phyloP scores from a whole-genome alignment of 1,140 invertebrate genomes.

The Drosophila eugracilis region DNA sequence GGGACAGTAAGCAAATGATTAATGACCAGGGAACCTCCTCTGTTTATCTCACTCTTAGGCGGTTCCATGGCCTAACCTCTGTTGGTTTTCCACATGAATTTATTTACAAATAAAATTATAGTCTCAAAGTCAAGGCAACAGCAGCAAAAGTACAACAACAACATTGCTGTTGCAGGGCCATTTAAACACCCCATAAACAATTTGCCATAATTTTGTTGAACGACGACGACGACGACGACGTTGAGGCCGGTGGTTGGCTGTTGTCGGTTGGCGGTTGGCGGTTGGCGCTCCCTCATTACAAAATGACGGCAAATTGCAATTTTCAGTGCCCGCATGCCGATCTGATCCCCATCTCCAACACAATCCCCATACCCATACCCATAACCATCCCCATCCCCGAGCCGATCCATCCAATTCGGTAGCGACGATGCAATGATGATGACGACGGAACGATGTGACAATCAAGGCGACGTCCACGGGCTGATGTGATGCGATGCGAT shows the following conservation, averaged over 20 bases:
- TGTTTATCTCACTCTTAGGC: slow-evolving; percentile 44
- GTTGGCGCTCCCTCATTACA: slow-evolving; percentile 75
- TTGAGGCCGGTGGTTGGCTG: not conserved
- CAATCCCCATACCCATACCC: not conserved
- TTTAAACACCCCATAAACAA: slow-evolving; percentile 82
- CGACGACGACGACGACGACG: slow-evolving; percentile 28
- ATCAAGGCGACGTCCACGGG: slow-evolving; percentile 77
- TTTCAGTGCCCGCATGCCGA: slow-evolving; percentile 78
- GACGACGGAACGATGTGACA: slow-evolving; percentile 65
- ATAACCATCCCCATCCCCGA: not conserved
- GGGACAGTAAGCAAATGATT: slow-evolving; percentile 52
- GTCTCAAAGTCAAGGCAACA: slow-evolving; percentile 55
- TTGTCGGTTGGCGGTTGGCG: slow-evolving; percentile 12
- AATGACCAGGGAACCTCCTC: slow-evolving; percentile 47
- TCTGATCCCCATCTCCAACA: slow-evolving; percentile 31
- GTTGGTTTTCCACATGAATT: slow-evolving; percentile 80
- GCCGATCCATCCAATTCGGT: slow-evolving; percentile 47
- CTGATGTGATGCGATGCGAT: slow-evolving; percentile 70
- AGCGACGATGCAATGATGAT: slow-evolving; percentile 41
- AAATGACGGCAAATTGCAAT: slow-evolving; percentile 83
- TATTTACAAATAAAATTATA: slow-evolving; percentile 84
- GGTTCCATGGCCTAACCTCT: slow-evolving; percentile 39
- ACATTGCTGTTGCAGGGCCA: slow-evolving; percentile 41
- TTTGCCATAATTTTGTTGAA: slow-evolving; percentile 78
- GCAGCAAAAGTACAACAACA: slow-evolving; percentile 14